Conservation (phyloP, 30 jellyfish, hydroid and myxozoan genomes). For the Aurelia coerulea region DNA sequence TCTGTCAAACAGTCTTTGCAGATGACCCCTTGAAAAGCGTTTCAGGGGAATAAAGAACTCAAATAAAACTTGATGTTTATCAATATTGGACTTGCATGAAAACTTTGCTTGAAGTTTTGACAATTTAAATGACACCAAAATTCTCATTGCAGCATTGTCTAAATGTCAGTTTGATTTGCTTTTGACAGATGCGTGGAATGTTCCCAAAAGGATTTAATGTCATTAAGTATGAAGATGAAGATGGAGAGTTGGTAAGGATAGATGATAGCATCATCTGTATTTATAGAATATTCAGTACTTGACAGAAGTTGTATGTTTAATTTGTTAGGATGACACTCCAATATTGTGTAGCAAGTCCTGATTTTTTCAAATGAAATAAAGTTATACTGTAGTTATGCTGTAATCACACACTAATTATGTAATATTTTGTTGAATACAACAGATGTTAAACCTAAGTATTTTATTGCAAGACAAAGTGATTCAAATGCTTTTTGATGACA, state of each 20-base stretch:
- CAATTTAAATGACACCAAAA: background rate
- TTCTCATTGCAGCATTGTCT: background rate
- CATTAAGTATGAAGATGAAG: conserved; percentile 55
- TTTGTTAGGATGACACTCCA: too few relatives aligned
- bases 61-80: too few relatives aligned
- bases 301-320: background rate
- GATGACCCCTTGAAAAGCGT: too few relatives aligned
- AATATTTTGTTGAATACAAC: too few relatives aligned
- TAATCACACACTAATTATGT: background rate
- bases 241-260: conserved; percentile 57
- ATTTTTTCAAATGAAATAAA: too few relatives aligned
- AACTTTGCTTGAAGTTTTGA: too few relatives aligned
- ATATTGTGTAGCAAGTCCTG: too few relatives aligned
- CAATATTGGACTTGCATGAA: too few relatives aligned
- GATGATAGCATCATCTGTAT: background rate
- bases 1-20: background rate
- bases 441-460: too few relatives aligned
- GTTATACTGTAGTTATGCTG: background rate
- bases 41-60: too few relatives aligned
- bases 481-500: too few relatives aligned
- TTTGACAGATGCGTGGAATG: conserved; percentile 56
- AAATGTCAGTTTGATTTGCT: background rate
- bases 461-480: too few relatives aligned
- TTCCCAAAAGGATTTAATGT: conserved; percentile 52
- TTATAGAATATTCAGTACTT: background rate